phyloP scores from a whole-genome alignment of 2,113 vertebrate species.

The Mastomys coucha region DNA sequence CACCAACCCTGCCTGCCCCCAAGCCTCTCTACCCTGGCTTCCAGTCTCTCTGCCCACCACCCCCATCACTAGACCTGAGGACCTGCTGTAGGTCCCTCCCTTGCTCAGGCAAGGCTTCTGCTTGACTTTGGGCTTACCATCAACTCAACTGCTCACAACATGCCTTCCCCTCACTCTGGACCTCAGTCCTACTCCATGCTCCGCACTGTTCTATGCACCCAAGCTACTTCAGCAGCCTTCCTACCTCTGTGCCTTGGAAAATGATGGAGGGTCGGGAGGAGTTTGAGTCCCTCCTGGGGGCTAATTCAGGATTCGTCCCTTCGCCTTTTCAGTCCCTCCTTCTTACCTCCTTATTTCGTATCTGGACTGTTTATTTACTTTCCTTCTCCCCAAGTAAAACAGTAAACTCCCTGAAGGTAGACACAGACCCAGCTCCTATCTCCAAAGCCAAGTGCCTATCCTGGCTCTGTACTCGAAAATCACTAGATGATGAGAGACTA shows the following conservation, averaged over 20 bases:
- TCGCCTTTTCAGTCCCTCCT: not conserved
- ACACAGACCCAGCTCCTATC: not conserved
- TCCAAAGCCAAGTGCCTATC: not conserved
- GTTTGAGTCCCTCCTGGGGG: not conserved
- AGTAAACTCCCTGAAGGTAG: slow-evolving; percentile 8
- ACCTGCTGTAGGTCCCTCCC: rapidly evolving
- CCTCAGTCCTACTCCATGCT: not conserved
- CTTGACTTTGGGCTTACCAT: not conserved
- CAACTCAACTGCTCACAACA: not conserved
- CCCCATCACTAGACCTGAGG: not conserved
- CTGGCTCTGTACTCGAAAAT: slow-evolving; percentile 29
- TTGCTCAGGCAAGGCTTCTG: not conserved
- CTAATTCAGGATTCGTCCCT: not conserved
- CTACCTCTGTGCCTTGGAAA: slow-evolving; percentile 76
- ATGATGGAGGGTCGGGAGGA: not conserved
- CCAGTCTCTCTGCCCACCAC: rapidly evolving
- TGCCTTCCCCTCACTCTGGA: not conserved
- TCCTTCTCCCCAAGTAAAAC: slow-evolving; percentile 31
- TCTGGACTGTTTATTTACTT: slow-evolving; percentile 30
- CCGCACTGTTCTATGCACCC: too few species aligned
- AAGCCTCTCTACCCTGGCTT: not conserved
- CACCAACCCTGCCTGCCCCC: not conserved
- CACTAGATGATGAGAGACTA: slow-evolving; percentile 22
- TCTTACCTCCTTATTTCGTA: not conserved
- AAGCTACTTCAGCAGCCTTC: not conserved